These are phyloP conservation scores for Sakesphorus luctuosus DNA, from an alignment of 2,113 vertebrate species.

Conservation along the genomic window DNA sequence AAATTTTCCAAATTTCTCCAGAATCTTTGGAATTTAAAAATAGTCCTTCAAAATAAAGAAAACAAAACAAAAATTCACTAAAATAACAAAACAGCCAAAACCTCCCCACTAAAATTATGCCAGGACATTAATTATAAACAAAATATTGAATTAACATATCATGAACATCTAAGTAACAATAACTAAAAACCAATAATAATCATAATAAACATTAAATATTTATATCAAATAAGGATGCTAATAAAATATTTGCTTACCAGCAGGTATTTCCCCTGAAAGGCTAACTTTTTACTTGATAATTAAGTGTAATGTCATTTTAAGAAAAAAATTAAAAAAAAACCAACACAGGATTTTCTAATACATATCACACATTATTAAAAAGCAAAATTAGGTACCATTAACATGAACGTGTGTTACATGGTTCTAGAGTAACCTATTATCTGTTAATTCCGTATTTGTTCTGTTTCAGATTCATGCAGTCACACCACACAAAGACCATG, in stretches of 20 bases:
- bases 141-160: neutral
- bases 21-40: neutral
- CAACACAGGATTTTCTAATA: neutral
- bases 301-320: neutral
- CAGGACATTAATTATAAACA: neutral
- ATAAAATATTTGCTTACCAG: neutral
- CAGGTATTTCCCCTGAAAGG: neutral
- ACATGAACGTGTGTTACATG: neutral
- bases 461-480: neutral
- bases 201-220: neutral
- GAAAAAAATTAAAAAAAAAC: neutral
- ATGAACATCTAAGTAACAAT: neutral
- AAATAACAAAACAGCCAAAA: neutral
- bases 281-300: neutral
- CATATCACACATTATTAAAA: neutral
- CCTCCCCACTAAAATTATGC: neutral
- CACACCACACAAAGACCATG: neutral
- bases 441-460: neutral
- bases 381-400: constrained; percentile 7
- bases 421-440: neutral
- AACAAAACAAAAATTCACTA: neutral
- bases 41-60: neutral
- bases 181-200: neutral
- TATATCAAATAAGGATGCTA: neutral
- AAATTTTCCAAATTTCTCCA: neutral